phyloP scores from a whole-genome alignment of 2,797 vertebrate species.

The Acipenser oxyrinchus region DNA sequence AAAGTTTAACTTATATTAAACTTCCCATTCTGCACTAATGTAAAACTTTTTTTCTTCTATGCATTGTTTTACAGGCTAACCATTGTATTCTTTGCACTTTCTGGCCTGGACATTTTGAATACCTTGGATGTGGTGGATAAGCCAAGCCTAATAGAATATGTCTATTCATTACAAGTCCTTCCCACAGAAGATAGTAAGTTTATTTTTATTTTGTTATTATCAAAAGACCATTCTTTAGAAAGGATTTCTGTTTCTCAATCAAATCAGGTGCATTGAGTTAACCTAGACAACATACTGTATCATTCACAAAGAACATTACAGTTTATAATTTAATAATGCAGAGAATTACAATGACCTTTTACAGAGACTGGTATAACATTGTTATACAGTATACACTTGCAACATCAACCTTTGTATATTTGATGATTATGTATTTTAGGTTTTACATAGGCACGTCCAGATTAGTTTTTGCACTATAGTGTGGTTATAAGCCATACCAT shows the following conservation, averaged over 20 bases:
- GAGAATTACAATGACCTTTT: neutral
- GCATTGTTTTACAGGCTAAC: conserved; percentile 74
- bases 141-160: conserved; percentile 85
- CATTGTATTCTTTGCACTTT: conserved; percentile 90
- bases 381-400: too few relatives aligned
- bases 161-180: conserved; percentile 94
- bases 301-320: neutral
- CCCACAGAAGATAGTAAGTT: conserved; percentile 94
- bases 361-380: too few relatives aligned
- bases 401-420: too few relatives aligned
- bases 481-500: too few relatives aligned
- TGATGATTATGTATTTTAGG: too few relatives aligned
- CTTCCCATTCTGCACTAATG: too few relatives aligned
- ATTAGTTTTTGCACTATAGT: too few relatives aligned
- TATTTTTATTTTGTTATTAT: conserved; percentile 35
- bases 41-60: neutral
- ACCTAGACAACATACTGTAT: neutral
- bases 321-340: neutral
- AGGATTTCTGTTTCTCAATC: neutral
- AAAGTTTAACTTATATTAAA: too few relatives aligned
- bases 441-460: too few relatives aligned
- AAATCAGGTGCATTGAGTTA: neutral
- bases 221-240: neutral
- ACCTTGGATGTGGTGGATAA: conserved; percentile 87
- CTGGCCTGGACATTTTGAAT: conserved; percentile 91